phyloP scores from a whole-genome alignment of 2,888 invertebrate genomes.

The Oscheius sp. region DNA sequence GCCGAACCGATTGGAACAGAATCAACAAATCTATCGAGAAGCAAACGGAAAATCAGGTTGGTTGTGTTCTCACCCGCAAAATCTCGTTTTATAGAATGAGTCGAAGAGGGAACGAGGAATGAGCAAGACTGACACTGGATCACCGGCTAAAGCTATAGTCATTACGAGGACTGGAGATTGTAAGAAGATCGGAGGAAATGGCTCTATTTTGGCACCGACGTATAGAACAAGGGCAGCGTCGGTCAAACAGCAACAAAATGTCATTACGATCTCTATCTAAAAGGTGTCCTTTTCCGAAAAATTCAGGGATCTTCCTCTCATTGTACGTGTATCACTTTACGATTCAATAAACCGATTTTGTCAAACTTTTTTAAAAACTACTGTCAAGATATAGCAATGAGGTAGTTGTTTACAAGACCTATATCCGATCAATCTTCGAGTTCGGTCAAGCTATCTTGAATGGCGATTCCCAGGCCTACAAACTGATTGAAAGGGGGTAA shows the following conservation, averaged over 20 bases:
- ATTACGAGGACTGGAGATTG: constrained; percentile 1
- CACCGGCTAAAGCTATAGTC: not conserved
- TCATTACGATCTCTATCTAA: constrained; percentile 28
- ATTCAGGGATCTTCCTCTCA: too few relatives aligned
- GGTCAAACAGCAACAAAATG: not conserved
- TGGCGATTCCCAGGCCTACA: too few relatives aligned
- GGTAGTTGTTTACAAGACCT: too few relatives aligned
- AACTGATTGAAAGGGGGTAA: too few relatives aligned
- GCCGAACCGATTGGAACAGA: constrained; percentile 21
- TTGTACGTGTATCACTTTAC: too few relatives aligned
- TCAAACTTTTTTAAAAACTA: too few relatives aligned
- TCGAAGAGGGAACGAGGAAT: constrained; percentile 8
- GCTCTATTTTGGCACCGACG: constrained; percentile 24
- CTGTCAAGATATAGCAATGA: too few relatives aligned
- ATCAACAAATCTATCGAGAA: constrained; percentile 23
- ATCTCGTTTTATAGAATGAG: not conserved
- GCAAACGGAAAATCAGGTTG: not conserved
- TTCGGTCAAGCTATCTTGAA: too few relatives aligned
- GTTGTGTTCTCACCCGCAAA: not conserved
- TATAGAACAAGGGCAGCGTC: constrained; percentile 17
- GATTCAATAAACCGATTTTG: too few relatives aligned
- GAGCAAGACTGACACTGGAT: not conserved
- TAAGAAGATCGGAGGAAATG: not conserved
- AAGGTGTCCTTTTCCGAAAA: too few relatives aligned
- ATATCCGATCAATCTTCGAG: too few relatives aligned